Evolutionary conservation across 1,140 invertebrate genomes (phyloP).

Genomic region (Diorhabda sublineata): DNA sequence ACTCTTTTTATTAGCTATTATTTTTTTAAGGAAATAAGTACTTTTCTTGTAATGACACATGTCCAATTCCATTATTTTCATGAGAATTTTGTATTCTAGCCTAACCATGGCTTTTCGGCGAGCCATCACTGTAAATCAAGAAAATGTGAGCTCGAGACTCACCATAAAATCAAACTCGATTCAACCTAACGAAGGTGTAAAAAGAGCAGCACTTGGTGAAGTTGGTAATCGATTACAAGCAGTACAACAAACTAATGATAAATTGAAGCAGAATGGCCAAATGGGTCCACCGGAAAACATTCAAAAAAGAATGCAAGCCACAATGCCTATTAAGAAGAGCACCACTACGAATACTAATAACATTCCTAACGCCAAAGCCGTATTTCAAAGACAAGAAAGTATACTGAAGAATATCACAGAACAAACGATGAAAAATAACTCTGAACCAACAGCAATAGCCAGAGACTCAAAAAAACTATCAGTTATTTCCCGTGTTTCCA

Average conservation of each 20-base stretch:
- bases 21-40: too few relatives aligned
- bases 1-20: too few relatives aligned
- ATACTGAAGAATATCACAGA: slow-evolving; percentile 10
- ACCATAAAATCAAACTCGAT: slow-evolving; percentile 14
- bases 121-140: slow-evolving; percentile 19
- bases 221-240: slow-evolving; percentile 29
- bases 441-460: not conserved
- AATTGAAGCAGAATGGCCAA: slow-evolving; percentile 8
- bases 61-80: too few relatives aligned
- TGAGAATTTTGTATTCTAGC: too few relatives aligned
- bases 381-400: slow-evolving; percentile 14
- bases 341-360: slow-evolving; percentile 4
- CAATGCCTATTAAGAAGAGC: slow-evolving; percentile 7
- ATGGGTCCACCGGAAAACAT: slow-evolving; percentile 14
- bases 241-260: slow-evolving; percentile 6
- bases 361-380: not conserved
- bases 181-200: slow-evolving; percentile 8
- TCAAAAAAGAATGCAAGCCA: slow-evolving; percentile 6
- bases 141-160: slow-evolving; percentile 23
- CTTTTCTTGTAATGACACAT: too few relatives aligned
- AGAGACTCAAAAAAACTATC: not conserved
- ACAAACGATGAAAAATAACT: not conserved
- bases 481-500: slow-evolving; percentile 16
- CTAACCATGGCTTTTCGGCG: not conserved
- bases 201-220: slow-evolving; percentile 32